Conservation (phyloP, 2,888 invertebrate species). For the Eledona agricola region DNA sequence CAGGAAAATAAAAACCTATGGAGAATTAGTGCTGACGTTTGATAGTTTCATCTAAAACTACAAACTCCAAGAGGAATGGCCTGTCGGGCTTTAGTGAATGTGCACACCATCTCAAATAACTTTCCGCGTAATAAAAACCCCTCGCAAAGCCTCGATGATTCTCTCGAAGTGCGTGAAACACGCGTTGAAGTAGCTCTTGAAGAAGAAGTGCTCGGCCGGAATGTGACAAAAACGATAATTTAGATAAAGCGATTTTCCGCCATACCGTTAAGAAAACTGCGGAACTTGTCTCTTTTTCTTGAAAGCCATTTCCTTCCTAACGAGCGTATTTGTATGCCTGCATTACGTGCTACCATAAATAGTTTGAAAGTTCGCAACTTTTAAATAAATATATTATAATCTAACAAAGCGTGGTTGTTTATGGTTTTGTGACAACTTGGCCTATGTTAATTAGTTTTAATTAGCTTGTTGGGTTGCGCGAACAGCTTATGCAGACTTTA, state of each 20-base stretch:
- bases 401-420: slow-evolving; percentile 19
- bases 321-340: too few species aligned
- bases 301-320: too few species aligned
- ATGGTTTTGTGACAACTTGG: slow-evolving; percentile 12
- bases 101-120: too few species aligned
- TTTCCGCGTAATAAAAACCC: not conserved
- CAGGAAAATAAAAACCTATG: too few species aligned
- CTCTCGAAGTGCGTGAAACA: slow-evolving; percentile 5
- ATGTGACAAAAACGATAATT: slow-evolving; percentile 13
- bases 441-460: slow-evolving; percentile 24
- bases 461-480: slow-evolving; percentile 16
- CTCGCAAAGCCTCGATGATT: slow-evolving; percentile 7
- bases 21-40: too few species aligned
- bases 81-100: too few species aligned
- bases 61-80: too few species aligned
- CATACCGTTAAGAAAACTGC: slow-evolving; percentile 1
- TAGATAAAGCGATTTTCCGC: slow-evolving; percentile 8
- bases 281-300: slow-evolving; percentile 3
- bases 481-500: slow-evolving; percentile 22
- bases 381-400: too few species aligned
- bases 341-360: too few species aligned
- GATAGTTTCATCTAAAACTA: not conserved
- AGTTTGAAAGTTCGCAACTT: too few species aligned
- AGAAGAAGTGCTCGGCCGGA: slow-evolving; percentile 2
- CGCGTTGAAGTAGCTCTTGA: slow-evolving; percentile 6